These are phyloP conservation scores for Pseudochirops cupreus DNA, from an alignment of 2,797 vertebrate genomes.

Conservation along the genomic window DNA sequence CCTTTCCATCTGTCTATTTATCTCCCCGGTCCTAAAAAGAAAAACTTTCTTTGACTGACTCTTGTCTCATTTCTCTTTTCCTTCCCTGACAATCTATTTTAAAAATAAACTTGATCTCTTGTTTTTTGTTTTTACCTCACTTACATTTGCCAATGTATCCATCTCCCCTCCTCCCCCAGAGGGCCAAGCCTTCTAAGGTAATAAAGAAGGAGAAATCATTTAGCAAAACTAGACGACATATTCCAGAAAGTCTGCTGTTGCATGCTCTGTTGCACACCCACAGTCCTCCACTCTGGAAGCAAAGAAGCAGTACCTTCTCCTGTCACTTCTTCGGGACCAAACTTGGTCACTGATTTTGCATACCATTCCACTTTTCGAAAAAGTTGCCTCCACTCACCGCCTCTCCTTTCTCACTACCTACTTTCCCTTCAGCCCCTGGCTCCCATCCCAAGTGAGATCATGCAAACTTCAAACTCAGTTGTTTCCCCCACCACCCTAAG, in stretches of 20 bases:
- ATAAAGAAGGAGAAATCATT: background rate
- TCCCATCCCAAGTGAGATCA: background rate
- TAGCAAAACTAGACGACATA: background rate
- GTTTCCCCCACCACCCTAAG: background rate
- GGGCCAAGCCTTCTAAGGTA: background rate
- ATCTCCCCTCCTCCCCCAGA: background rate
- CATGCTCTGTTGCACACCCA: background rate
- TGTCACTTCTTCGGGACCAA: background rate
- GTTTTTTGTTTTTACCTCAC: background rate
- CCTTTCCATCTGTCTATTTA: background rate
- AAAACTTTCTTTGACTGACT: background rate
- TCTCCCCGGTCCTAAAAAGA: background rate
- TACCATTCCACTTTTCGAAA: background rate
- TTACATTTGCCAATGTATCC: background rate
- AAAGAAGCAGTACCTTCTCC: background rate
- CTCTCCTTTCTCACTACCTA: background rate
- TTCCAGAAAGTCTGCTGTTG: background rate
- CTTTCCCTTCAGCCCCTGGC: background rate
- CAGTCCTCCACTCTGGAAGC: background rate
- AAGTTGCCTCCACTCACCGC: background rate
- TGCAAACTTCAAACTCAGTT: background rate
- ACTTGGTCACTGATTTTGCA: background rate
- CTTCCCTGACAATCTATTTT: background rate
- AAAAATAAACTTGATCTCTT: background rate
- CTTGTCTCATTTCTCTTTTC: background rate